Conservation (phyloP, 2,888 invertebrate genomes). For the Limnephilus marmoratus region DNA sequence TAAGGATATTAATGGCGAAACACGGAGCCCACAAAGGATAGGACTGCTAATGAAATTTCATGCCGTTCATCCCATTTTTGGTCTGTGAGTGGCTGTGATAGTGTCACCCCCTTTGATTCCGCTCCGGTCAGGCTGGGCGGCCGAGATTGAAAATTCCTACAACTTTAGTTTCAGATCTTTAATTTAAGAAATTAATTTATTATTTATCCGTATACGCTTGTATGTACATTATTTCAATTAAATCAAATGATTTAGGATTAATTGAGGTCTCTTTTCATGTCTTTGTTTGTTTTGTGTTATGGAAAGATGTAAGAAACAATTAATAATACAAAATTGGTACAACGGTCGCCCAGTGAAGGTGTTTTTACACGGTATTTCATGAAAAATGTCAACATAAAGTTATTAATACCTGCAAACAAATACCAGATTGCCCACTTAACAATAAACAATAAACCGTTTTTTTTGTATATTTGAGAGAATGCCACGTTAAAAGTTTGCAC, state of each 20-base stretch:
- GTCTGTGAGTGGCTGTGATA: constrained; percentile 42
- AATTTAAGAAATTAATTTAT: not conserved
- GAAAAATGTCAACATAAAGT: too few relatives aligned
- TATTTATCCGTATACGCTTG: not conserved
- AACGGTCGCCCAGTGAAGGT: too few relatives aligned
- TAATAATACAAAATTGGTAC: too few relatives aligned
- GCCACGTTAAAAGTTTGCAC: too few relatives aligned
- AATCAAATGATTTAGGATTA: too few relatives aligned
- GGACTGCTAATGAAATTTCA: constrained; percentile 53
- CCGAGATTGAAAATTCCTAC: constrained; percentile 47
- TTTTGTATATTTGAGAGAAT: too few relatives aligned
- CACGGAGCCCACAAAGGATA: constrained; percentile 40
- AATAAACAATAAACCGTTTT: too few relatives aligned
- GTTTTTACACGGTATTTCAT: too few relatives aligned
- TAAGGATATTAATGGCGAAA: constrained; percentile 55
- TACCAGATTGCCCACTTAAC: too few relatives aligned
- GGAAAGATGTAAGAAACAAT: not conserved
- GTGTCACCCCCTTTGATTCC: constrained; percentile 45
- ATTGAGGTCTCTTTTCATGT: not conserved
- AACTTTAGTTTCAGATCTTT: not conserved
- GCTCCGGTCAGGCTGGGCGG: not conserved
- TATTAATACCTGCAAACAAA: too few relatives aligned
- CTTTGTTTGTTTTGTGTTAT: not conserved
- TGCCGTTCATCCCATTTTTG: constrained; percentile 50
- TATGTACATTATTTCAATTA: not conserved